Conservation (phyloP, 2,113 vertebrate species). For the Tiliqua scincoides region DNA sequence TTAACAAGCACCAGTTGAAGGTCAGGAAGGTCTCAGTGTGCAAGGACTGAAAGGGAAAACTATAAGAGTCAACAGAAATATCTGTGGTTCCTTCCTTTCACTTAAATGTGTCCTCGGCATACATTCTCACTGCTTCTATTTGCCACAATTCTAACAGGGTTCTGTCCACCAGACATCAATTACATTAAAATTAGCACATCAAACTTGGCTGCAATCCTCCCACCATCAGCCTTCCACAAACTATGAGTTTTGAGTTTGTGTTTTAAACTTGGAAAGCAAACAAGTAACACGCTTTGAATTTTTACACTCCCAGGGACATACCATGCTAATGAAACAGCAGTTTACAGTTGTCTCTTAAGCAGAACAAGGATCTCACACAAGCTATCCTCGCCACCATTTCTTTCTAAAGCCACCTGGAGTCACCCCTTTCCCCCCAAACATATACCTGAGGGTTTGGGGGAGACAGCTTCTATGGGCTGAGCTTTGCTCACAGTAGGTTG, state of each 20-base stretch:
- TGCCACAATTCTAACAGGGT: neutral
- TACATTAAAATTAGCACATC: neutral
- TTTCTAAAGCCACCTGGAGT: too few relatives aligned
- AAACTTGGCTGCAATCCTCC: neutral
- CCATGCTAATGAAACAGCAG: neutral
- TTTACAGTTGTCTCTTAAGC: neutral
- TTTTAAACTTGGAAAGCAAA: neutral
- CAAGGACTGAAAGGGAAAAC: too few relatives aligned
- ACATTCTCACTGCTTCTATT: neutral
- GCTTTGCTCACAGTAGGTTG: too few relatives aligned
- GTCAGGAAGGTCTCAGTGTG: neutral
- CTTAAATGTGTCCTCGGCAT: neutral
- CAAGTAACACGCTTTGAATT: neutral
- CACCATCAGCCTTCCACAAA: neutral
- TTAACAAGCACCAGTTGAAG: neutral
- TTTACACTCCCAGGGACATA: neutral
- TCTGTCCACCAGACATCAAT: neutral
- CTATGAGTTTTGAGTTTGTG: neutral
- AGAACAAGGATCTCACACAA: too few relatives aligned
- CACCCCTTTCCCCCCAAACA: too few relatives aligned
- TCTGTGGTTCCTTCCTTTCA: neutral
- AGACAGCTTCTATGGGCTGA: too few relatives aligned
- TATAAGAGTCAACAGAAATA: neutral
- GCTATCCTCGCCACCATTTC: too few relatives aligned
- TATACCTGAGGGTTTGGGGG: too few relatives aligned